Percentiles rank a stretch among this genome's conserved stretches.
Evolutionary conservation across 2,113 vertebrate species (phyloP).

Genomic region (Anolis sagrei): DNA sequence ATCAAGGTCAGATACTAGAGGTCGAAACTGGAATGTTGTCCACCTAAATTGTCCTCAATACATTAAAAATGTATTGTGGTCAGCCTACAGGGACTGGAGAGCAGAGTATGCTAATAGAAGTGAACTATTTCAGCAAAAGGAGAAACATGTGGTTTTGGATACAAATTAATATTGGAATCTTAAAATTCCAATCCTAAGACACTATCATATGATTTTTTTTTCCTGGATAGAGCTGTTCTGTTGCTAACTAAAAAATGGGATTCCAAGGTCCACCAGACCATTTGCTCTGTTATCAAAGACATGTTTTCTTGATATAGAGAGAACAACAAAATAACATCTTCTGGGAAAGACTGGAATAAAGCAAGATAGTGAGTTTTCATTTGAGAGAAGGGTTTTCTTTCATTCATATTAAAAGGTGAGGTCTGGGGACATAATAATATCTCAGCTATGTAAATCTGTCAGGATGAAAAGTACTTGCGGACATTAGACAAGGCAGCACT

Average conservation of each 20-base stretch:
- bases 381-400: background rate
- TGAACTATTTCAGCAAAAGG: slow-evolving; percentile 29
- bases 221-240: background rate
- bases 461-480: background rate
- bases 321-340: background rate
- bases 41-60: background rate
- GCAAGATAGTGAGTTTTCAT: background rate
- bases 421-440: background rate
- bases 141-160: slow-evolving; percentile 10
- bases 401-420: background rate
- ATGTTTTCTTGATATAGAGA: accelerated
- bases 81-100: background rate
- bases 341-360: background rate
- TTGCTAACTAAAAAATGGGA: background rate
- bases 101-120: background rate
- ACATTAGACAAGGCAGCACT: slow-evolving; percentile 8
- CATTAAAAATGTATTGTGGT: background rate
- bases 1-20: too few relatives aligned
- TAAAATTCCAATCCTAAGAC: background rate
- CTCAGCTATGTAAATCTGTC: background rate
- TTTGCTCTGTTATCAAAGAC: background rate
- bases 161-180: background rate
- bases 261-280: background rate
- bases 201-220: background rate
- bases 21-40: background rate